Evolutionary conservation across 2,113 vertebrate species (phyloP).

Genomic region (Epinephelus cyanopodus): DNA sequence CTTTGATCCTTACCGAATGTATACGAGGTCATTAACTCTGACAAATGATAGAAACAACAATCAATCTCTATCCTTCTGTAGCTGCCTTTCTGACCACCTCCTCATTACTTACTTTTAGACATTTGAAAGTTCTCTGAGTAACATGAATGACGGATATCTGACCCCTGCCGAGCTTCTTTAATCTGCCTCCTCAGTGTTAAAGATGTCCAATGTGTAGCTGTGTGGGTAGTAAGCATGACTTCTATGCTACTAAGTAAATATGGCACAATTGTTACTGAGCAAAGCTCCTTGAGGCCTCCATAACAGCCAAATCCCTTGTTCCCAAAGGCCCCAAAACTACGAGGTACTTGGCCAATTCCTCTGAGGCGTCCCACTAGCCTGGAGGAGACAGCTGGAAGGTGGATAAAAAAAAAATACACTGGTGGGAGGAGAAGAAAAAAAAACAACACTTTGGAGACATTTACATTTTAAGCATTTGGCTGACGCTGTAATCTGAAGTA

Average conservation of each 20-base stretch:
- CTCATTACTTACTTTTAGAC: background rate
- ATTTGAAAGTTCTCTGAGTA: background rate
- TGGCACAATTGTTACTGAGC: background rate
- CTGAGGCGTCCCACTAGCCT: constrained; percentile 19
- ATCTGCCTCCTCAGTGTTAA: background rate
- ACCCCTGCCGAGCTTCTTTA: background rate
- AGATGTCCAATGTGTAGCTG: background rate
- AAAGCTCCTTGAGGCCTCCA: background rate
- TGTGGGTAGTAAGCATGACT: background rate
- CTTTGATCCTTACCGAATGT: background rate
- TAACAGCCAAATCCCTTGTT: background rate
- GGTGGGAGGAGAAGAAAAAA: constrained; percentile 16
- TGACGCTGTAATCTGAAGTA: background rate
- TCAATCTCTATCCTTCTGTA: no score
- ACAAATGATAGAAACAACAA: background rate
- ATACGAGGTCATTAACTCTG: no score
- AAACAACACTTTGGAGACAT: constrained; percentile 11
- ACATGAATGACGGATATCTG: background rate
- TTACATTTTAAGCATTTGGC: constrained; percentile 38
- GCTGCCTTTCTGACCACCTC: background rate
- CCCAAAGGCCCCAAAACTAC: constrained; percentile 10
- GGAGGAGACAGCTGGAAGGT: constrained; percentile 27
- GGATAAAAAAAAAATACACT: constrained; percentile 45
- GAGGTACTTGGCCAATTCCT: constrained; percentile 23
- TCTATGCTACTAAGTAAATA: constrained; percentile 16